Conservation (phyloP, 2,888 invertebrate species). For the Timema cristinae region DNA sequence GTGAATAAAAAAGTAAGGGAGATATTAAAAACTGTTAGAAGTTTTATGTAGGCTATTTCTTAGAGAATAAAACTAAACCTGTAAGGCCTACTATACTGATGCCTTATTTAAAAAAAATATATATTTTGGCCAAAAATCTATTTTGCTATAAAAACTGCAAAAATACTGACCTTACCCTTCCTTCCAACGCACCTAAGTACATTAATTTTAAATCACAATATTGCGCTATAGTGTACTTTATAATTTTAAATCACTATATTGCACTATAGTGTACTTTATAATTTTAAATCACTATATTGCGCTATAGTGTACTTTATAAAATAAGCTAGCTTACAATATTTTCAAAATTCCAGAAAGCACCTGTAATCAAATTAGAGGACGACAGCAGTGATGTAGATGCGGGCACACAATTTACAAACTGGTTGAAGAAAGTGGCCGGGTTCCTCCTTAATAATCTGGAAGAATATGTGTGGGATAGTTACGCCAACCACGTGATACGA, state of each 20-base stretch:
- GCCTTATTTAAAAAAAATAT: not conserved
- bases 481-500: constrained; percentile 72
- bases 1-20: no score
- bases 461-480: constrained; percentile 74
- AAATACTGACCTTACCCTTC: no score
- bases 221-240: no score
- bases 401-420: constrained; percentile 52
- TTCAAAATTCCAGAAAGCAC: not conserved
- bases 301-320: no score
- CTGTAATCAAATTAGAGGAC: not conserved
- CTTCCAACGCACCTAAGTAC: no score
- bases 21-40: no score
- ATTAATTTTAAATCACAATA: no score
- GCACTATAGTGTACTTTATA: no score
- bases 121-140: not conserved
- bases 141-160: not conserved
- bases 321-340: no score
- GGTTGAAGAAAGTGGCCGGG: constrained; percentile 66
- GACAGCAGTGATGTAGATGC: constrained; percentile 8
- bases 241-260: no score
- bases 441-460: constrained; percentile 80
- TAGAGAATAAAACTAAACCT: constrained; percentile 2
- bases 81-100: not conserved
- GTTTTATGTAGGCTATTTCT: no score
- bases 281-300: no score